phyloP scores from a whole-genome alignment of 2,113 vertebrate species.

The Antennarius striatus region DNA sequence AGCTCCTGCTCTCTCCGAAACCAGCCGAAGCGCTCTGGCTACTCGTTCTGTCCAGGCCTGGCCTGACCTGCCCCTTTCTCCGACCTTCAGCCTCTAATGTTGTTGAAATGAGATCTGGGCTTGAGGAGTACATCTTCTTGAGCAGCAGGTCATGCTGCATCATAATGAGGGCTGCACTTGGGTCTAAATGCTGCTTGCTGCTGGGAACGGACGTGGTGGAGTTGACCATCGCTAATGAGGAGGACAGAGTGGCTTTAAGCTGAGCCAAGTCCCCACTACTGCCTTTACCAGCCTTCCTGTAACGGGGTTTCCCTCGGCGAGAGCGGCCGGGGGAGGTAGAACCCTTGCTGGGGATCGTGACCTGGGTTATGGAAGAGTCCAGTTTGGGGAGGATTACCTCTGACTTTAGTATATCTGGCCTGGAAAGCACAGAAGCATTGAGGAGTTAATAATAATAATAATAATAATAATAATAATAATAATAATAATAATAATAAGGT shows the following conservation, averaged over 20 bases:
- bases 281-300: slow-evolving; percentile 87
- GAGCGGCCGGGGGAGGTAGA: slow-evolving; percentile 90
- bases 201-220: slow-evolving; percentile 61
- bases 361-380: slow-evolving; percentile 90
- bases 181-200: slow-evolving; percentile 79
- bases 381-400: slow-evolving; percentile 92
- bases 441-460: too few species aligned
- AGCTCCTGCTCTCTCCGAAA: slow-evolving; percentile 63
- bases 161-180: slow-evolving; percentile 80
- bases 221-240: slow-evolving; percentile 68
- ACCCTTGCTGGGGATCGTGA: slow-evolving; percentile 89
- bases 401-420: slow-evolving; percentile 92
- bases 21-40: slow-evolving; percentile 77
- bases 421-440: slow-evolving; percentile 45
- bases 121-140: slow-evolving; percentile 90
- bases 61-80: slow-evolving; percentile 64
- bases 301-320: slow-evolving; percentile 88
- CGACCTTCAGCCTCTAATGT: slow-evolving; percentile 81
- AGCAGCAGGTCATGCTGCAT: slow-evolving; percentile 87
- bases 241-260: slow-evolving; percentile 81
- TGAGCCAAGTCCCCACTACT: slow-evolving; percentile 88
- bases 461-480: neutral
- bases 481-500: neutral
- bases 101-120: slow-evolving; percentile 91
- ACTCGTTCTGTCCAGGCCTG: slow-evolving; percentile 68